phyloP scores from a whole-genome alignment of 2,113 vertebrate genomes.

The Holacanthus passer region DNA sequence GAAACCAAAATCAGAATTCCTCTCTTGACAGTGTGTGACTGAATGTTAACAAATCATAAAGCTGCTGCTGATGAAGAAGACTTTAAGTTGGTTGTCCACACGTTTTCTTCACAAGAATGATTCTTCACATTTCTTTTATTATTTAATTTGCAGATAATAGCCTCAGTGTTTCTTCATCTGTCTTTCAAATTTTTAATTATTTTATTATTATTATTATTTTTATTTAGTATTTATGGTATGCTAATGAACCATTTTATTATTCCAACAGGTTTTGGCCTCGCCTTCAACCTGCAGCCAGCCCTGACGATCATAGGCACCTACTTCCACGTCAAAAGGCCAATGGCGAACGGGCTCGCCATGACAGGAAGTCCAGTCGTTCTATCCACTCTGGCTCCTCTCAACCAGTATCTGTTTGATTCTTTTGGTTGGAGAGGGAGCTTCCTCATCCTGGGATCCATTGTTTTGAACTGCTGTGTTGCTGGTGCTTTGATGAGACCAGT shows the following conservation, averaged over 20 bases:
- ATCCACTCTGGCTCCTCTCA: conserved; percentile 87
- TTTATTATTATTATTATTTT: too few relatives aligned
- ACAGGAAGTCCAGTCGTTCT: conserved; percentile 87
- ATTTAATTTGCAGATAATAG: neutral
- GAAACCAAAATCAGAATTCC: neutral
- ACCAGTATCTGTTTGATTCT: conserved; percentile 87
- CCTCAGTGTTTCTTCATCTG: neutral
- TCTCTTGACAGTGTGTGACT: neutral
- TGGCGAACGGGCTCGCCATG: conserved; percentile 88
- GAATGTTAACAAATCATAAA: neutral
- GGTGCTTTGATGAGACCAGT: conserved; percentile 88
- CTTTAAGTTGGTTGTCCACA: neutral
- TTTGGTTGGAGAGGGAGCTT: conserved; percentile 91
- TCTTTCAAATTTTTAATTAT: neutral
- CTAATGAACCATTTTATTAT: neutral
- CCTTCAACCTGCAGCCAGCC: conserved; percentile 89
- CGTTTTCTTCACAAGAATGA: neutral
- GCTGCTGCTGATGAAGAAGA: neutral
- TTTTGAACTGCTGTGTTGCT: conserved; percentile 87
- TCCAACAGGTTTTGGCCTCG: conserved; percentile 86
- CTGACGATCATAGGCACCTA: conserved; percentile 89
- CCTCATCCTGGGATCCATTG: conserved; percentile 85
- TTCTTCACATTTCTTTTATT: neutral
- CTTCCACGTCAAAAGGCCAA: conserved; percentile 86
- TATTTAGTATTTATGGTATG: too few relatives aligned